Conservation (phyloP, 2,797 vertebrate genomes). For the Enteromius afrohamiltoni region DNA sequence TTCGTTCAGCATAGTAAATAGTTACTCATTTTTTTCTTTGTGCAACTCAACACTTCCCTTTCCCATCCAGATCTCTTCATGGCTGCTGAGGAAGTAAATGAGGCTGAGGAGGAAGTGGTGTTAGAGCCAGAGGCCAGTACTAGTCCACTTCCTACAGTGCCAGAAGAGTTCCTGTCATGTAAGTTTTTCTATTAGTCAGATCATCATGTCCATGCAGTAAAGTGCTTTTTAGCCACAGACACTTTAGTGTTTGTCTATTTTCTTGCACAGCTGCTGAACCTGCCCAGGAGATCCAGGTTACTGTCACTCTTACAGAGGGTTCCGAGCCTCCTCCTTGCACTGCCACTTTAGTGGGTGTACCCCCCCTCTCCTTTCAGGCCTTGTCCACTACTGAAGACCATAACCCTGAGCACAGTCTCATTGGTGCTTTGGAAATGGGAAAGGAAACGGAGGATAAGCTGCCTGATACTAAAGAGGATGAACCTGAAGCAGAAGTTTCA, state of each 20-base stretch:
- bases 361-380: constrained; percentile 52
- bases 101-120: constrained; percentile 30
- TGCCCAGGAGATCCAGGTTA: constrained; percentile 65
- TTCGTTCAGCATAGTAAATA: constrained; percentile 2
- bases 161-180: constrained; percentile 59
- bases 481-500: constrained; percentile 58
- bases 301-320: constrained; percentile 60
- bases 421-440: constrained; percentile 10
- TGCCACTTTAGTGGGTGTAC: constrained; percentile 32
- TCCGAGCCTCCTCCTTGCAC: constrained; percentile 41
- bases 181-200: neutral
- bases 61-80: constrained; percentile 58
- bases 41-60: neutral
- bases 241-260: neutral
- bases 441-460: constrained; percentile 33
- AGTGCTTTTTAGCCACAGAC: neutral
- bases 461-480: constrained; percentile 16
- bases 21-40: neutral
- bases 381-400: constrained; percentile 43
- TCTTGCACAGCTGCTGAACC: constrained; percentile 53
- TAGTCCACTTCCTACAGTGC: constrained; percentile 36
- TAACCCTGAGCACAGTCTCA: constrained; percentile 31
- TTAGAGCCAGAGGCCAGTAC: constrained; percentile 42
- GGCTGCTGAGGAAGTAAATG: constrained; percentile 47
- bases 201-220: neutral